These are phyloP conservation scores for Serinus canaria DNA, from an alignment of 2,113 vertebrate genomes.

Conservation along the genomic window DNA sequence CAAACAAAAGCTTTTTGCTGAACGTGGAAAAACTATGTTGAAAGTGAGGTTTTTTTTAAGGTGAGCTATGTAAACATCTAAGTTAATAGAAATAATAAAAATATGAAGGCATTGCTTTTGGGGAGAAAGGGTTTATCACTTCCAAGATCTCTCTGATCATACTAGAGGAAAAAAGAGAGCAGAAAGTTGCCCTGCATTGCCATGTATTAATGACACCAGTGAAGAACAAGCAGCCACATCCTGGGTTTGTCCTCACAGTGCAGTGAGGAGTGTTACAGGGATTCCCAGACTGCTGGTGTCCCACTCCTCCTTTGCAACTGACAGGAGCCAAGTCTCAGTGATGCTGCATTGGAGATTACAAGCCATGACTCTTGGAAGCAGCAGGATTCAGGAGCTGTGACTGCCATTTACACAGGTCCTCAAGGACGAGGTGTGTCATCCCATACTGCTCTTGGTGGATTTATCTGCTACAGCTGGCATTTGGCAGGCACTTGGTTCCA, in stretches of 20 bases:
- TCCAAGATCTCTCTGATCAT: neutral
- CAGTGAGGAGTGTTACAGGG: accelerated
- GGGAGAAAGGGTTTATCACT: neutral
- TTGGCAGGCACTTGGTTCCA: neutral
- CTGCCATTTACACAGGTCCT: neutral
- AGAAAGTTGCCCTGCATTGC: neutral
- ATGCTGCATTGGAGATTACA: neutral
- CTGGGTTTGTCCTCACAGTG: neutral
- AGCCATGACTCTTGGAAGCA: neutral
- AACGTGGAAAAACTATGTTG: neutral
- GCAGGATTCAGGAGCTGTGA: neutral
- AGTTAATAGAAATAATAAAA: neutral
- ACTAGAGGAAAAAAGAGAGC: neutral
- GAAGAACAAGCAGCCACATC: neutral
- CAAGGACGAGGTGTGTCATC: neutral
- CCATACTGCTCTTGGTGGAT: accelerated
- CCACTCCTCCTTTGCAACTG: accelerated
- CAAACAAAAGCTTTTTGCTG: neutral
- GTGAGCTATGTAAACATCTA: neutral
- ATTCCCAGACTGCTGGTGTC: neutral
- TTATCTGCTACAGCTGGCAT: neutral
- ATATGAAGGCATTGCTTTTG: neutral
- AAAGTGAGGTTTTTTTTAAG: neutral
- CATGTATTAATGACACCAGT: accelerated
- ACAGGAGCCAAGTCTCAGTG: neutral